Evolutionary conservation across 2,888 invertebrate genomes (phyloP).

Genomic region (Abrostola tripartita): DNA sequence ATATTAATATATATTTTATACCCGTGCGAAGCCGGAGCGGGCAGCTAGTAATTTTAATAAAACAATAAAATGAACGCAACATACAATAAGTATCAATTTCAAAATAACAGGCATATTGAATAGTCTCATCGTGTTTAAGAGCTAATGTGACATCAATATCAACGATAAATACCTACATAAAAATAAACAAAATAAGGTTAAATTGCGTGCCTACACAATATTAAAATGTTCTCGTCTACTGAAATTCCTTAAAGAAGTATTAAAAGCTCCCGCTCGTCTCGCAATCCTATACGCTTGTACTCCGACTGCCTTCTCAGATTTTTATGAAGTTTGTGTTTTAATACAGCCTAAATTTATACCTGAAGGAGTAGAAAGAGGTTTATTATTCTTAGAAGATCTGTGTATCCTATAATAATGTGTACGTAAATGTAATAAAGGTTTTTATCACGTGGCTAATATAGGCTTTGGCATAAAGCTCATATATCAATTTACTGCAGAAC

Average conservation of each 20-base stretch:
- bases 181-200: slow-evolving; percentile 15
- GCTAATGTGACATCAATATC: not conserved
- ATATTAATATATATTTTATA: no score
- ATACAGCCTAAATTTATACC: slow-evolving; percentile 16
- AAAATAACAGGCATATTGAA: no score
- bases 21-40: no score
- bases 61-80: no score
- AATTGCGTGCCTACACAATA: slow-evolving; percentile 30
- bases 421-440: no score
- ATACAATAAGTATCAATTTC: no score
- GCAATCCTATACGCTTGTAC: slow-evolving; percentile 51
- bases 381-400: not conserved
- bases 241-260: slow-evolving; percentile 32
- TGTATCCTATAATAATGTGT: not conserved
- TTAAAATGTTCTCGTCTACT: slow-evolving; percentile 22
- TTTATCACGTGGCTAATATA: no score
- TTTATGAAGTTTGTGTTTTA: slow-evolving; percentile 41
- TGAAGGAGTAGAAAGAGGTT: not conserved
- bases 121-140: not conserved
- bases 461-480: no score
- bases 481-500: no score
- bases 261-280: slow-evolving; percentile 22
- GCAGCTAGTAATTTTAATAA: no score
- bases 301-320: slow-evolving; percentile 22
- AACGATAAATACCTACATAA: not conserved